Conservation (phyloP, 2,113 vertebrate genomes). For the Myocastor coypus region DNA sequence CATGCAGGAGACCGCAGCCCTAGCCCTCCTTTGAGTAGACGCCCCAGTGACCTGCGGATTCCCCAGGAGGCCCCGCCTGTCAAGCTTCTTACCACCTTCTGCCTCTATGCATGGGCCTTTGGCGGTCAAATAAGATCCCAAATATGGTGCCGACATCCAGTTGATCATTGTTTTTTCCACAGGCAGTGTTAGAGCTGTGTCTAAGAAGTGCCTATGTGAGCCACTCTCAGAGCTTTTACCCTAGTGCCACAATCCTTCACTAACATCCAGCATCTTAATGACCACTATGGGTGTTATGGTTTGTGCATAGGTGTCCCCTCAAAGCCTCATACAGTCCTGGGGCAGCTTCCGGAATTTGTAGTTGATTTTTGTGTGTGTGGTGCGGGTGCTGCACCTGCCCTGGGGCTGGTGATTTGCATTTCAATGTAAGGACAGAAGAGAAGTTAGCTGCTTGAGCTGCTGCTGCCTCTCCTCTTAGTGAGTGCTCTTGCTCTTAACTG, state of each 20-base stretch:
- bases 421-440: too few species aligned
- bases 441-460: too few species aligned
- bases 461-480: too few species aligned
- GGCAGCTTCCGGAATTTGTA: too few species aligned
- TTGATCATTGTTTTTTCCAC: not conserved
- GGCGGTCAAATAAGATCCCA: not conserved
- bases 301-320: too few species aligned
- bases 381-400: too few species aligned
- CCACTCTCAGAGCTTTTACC: not conserved
- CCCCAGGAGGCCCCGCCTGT: not conserved
- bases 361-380: too few species aligned
- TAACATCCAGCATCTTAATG: not conserved
- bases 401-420: too few species aligned
- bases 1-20: not conserved
- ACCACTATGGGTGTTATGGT: not conserved
- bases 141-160: not conserved
- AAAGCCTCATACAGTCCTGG: too few species aligned
- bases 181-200: not conserved
- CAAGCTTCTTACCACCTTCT: too few species aligned
- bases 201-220: not conserved
- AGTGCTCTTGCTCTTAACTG: too few species aligned
- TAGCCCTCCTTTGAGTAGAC: not conserved
- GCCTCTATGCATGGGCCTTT: too few species aligned
- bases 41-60: not conserved
- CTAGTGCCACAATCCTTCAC: not conserved